Percentiles rank a stretch among this genome's conserved stretches.
phyloP scores from a whole-genome alignment of 2,797 vertebrate species.

The Heterohyrax brucei region DNA sequence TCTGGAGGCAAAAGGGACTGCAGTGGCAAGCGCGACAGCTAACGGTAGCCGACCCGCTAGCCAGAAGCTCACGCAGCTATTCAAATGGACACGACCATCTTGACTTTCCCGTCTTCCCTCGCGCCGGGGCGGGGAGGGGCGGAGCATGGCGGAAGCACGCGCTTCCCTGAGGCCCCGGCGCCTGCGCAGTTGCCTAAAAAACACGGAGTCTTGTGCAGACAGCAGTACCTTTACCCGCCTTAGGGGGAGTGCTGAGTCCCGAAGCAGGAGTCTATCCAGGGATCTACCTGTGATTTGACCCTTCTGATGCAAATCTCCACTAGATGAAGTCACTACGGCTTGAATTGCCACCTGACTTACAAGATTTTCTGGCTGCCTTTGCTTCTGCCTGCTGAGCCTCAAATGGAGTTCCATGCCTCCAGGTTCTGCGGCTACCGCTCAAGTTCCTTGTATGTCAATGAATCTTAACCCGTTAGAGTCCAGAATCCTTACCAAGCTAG shows the following conservation, averaged over 20 bases:
- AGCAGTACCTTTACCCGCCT: fast-evolving
- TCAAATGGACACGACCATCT: slow-evolving; percentile 96
- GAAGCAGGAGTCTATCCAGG: fast-evolving
- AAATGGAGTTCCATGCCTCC: neutral
- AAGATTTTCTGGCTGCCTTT: neutral
- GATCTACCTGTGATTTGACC: too few species aligned
- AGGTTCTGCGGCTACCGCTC: neutral
- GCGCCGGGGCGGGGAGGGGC: slow-evolving; percentile 75
- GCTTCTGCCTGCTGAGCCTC: neutral
- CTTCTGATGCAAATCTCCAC: neutral
- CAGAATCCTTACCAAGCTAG: neutral
- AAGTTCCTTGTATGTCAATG: neutral
- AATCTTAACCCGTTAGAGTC: neutral
- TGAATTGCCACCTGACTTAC: neutral
- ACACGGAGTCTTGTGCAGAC: fast-evolving
- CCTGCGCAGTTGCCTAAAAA: slow-evolving; percentile 19
- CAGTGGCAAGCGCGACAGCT: neutral
- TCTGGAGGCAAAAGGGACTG: neutral
- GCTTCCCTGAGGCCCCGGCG: fast-evolving
- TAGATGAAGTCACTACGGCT: neutral
- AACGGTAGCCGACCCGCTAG: neutral
- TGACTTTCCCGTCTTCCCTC: slow-evolving; percentile 92
- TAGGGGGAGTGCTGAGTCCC: fast-evolving
- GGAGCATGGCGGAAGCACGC: neutral
- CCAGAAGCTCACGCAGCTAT: slow-evolving; percentile 78